phyloP scores from a whole-genome alignment of 2,888 invertebrate genomes.

The Ectemnius lituratus region DNA sequence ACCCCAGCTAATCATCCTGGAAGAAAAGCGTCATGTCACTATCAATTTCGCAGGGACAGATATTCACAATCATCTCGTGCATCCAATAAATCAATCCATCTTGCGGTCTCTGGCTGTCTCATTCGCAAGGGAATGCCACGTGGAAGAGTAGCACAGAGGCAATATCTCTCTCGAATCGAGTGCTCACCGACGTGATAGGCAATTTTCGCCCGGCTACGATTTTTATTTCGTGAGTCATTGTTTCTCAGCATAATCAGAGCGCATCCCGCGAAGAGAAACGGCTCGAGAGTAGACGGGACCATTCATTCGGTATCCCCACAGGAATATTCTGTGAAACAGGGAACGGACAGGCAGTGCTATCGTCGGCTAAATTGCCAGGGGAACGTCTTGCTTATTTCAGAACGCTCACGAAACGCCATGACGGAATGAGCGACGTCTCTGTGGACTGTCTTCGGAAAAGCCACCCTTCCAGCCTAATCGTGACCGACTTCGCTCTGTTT shows the following conservation, averaged over 20 bases:
- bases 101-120: no score
- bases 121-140: background rate
- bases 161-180: slow-evolving; percentile 42
- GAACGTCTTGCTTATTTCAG: slow-evolving; percentile 59
- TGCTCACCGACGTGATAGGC: slow-evolving; percentile 16
- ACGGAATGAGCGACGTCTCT: slow-evolving; percentile 55
- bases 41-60: no score
- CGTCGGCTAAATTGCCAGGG: slow-evolving; percentile 60
- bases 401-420: slow-evolving; percentile 33
- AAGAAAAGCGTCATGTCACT: no score
- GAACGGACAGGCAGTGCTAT: slow-evolving; percentile 45
- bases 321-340: slow-evolving; percentile 55
- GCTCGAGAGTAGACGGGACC: slow-evolving; percentile 29
- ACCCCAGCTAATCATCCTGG: no score
- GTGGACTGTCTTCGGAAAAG: slow-evolving; percentile 52
- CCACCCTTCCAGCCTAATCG: slow-evolving; percentile 31
- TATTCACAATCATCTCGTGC: no score
- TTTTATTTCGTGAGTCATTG: slow-evolving; percentile 49
- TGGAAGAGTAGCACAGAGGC: background rate
- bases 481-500: slow-evolving; percentile 50
- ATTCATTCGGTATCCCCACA: slow-evolving; percentile 47
- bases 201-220: slow-evolving; percentile 36
- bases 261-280: slow-evolving; percentile 20
- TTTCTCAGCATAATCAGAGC: slow-evolving; percentile 48
- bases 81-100: no score